Evolutionary conservation across 2,797 vertebrate species (phyloP).

Genomic region (Momotus momota): DNA sequence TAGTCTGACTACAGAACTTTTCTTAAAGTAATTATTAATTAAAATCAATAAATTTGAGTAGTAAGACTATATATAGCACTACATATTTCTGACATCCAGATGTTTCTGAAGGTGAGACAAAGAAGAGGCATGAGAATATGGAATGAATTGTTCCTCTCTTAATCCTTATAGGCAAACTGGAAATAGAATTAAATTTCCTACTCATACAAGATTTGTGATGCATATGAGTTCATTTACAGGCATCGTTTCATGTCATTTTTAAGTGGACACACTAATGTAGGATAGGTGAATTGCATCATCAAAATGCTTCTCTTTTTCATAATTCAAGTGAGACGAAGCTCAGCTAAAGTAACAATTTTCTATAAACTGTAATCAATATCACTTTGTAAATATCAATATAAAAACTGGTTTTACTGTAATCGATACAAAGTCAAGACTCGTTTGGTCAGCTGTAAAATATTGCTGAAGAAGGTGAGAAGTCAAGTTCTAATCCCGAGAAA

Average conservation of each 20-base stretch:
- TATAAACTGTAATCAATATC: background rate
- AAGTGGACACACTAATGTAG: background rate
- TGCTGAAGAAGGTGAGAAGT: background rate
- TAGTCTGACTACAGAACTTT: background rate
- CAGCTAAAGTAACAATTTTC: background rate
- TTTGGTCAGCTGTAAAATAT: background rate
- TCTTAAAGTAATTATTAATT: background rate
- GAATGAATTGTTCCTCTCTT: background rate
- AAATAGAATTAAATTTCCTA: background rate
- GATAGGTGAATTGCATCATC: background rate
- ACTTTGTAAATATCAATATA: background rate
- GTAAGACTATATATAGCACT: background rate
- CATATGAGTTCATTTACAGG: background rate
- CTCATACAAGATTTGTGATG: background rate
- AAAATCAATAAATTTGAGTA: background rate
- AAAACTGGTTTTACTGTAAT: background rate
- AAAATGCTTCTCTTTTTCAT: background rate
- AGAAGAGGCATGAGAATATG: background rate
- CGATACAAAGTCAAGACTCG: background rate
- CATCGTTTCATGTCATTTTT: background rate
- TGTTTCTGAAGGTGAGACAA: background rate
- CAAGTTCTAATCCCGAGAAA: background rate
- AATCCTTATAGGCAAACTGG: background rate
- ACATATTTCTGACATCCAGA: background rate
- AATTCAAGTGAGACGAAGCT: background rate